These are phyloP conservation scores for Lacerta viridis DNA, from an alignment of 2,797 vertebrate genomes.

Conservation along the genomic window DNA sequence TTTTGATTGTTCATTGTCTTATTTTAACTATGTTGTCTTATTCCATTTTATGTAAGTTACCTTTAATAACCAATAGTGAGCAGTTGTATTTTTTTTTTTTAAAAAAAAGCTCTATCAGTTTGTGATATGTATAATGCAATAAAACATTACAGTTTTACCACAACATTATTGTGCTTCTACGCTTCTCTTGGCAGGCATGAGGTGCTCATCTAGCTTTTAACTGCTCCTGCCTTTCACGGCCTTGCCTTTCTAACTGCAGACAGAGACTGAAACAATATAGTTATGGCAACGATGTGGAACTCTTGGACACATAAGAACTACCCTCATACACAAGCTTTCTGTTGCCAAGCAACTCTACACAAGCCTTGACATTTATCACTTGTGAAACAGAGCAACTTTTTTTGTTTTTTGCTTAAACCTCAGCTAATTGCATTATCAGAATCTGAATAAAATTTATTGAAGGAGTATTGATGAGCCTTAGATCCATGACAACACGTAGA, in stretches of 20 bases:
- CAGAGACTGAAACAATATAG: constrained; percentile 29
- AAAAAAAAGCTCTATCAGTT: neutral
- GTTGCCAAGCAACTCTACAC: constrained; percentile 60
- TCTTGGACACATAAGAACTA: constrained; percentile 35
- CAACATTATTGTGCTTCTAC: constrained; percentile 16
- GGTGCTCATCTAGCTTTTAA: constrained; percentile 17
- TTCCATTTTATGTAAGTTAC: neutral
- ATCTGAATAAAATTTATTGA: constrained; percentile 35
- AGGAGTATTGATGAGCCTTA: constrained; percentile 20
- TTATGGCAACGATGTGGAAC: constrained; percentile 35
- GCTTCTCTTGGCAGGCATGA: neutral
- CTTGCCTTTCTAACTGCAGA: neutral
- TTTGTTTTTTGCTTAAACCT: constrained; percentile 21
- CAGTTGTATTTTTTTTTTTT: too few relatives aligned
- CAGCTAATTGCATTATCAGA: constrained; percentile 41
- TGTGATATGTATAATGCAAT: neutral
- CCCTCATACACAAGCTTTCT: constrained; percentile 38
- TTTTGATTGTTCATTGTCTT: neutral
- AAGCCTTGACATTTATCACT: constrained; percentile 49
- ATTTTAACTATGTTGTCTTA: neutral
- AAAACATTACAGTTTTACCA: constrained; percentile 5
- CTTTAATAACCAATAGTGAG: neutral
- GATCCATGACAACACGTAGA: constrained; percentile 6
- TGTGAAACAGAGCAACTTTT: constrained; percentile 33
- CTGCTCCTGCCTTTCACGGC: constrained; percentile 13